Evolutionary conservation across 2,113 vertebrate genomes (phyloP), one percentile per base, ranked within the genome.

Genomic region (Pangasianodon hypophthalmus): DNA sequence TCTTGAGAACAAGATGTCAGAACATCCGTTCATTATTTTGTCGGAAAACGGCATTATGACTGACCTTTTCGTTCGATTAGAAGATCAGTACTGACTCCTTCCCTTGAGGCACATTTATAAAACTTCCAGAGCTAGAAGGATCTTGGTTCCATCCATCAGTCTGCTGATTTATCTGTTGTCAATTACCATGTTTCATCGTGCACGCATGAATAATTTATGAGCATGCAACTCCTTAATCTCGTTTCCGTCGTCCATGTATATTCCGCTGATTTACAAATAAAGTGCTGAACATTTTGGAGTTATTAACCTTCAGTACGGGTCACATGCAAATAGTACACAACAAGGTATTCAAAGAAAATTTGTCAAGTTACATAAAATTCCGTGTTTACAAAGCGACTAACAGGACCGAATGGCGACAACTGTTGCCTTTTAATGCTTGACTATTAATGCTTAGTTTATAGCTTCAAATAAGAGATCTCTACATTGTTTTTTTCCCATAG

Each of bases 101-200:
- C 54, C 71, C n/a, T 62, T 4, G 29, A 46, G 56, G 71, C 0
- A 6, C 54, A 41, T 44, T 77, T 85, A 85, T 84, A 52, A 52
- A 85, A 89, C 56, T 64, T 48, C 10, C 44, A 32, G 69, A 37
- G 44, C 41, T 41, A 26, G 29, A 83, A 82, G 46, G 52, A 83
- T 46, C 80, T 56, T 13, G 44, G 52, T 67, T 75, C 32, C 54
- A 85, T 89, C 88, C 69, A 79, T 89, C 88, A 89, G 11, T 18
- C 88, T 41, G 88, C 44, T 62, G 82, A 89, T 84, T 80, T 80
- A 80, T 89, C 69, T 85, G n/a, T 7, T 89, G 82, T 85, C 88
- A 89, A 60, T 79, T 75, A 71, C 82, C 41, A 44, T 37, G 69
- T 89, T 79, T 64, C 69, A 79, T 64, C n/a, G 10, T 3, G 7